Base-by-base conservation (phyloP, 2,888 invertebrate species). In the Epinotia nisella region DNA sequence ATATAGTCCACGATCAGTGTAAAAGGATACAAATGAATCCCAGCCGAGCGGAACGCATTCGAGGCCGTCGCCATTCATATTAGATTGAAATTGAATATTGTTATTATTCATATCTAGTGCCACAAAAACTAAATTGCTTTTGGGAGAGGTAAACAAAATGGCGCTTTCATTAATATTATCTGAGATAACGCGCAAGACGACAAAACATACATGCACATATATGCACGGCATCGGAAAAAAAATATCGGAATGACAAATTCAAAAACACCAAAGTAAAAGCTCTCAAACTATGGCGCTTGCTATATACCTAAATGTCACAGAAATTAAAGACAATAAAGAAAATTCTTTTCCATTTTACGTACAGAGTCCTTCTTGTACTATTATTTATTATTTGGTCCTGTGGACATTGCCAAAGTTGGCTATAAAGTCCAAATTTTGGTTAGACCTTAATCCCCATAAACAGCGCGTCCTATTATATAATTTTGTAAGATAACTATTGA, bases 31-130 rank as follows among this genome's bases (percentile, higher is more conserved):
- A 72, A 74, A 76, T 70, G 61, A 74, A 72, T 69, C 17, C 71
- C 79, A 76, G 53, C 78, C 75, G 77, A 80, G 83, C 83, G 80
- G 77, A 83, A 83, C 83, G 76, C 73, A 70, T 59, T 66, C 81
- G 85, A 85, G 86, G 85, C 76, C 84, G 76, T 67, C 72, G 53
- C 56, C 17, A 55, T 68, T 60, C 15, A 60, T 69, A 58, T 68
- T 59, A 51, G 41, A 67, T 67, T 58, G 49, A 58, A 67, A 67
- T 67, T 58, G 49, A 58, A 67, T 67, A 67, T 67, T 67, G 19
- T 29, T 45, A 58, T 58, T 67, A 56, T 58, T 49, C 21, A 29
- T 41, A 45, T 45, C 13, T 15, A 29, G 17, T 15, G n/a, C 1
- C 45, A 21, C 56, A 67, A 66, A 66, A 66, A 66, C 66, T 53